A percentile compares a stretch with the other conserved stretches of the same genome.
phyloP scores from a whole-genome alignment of 2,888 invertebrate species.

The Cosmopolites sordidus region DNA sequence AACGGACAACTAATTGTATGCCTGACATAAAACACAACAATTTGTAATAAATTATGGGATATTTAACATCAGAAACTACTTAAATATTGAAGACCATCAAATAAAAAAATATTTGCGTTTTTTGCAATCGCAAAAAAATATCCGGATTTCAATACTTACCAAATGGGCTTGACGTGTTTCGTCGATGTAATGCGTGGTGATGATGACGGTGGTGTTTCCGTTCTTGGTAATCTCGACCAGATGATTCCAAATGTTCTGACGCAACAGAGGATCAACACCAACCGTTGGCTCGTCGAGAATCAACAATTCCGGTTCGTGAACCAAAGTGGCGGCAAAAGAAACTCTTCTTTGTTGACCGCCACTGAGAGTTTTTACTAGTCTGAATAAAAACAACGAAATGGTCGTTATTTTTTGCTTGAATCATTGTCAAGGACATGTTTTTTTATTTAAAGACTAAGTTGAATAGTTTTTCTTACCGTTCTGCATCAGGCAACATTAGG shows the following conservation, averaged over 20 bases:
- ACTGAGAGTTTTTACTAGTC: conserved; percentile 51
- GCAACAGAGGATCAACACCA: conserved; percentile 83
- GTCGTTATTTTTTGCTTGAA: too few species aligned
- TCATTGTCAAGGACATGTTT: too few species aligned
- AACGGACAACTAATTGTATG: too few species aligned
- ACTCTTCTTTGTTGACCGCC: conserved; percentile 85
- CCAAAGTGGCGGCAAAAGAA: conserved; percentile 82
- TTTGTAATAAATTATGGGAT: too few species aligned
- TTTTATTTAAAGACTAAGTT: too few species aligned
- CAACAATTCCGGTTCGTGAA: conserved; percentile 83
- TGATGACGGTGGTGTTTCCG: conserved; percentile 87
- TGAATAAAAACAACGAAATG: conserved; percentile 2
- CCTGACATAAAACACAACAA: too few species aligned
- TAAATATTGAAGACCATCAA: too few species aligned
- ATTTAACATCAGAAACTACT: too few species aligned
- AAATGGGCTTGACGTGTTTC: conserved; percentile 88
- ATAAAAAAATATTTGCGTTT: too few species aligned
- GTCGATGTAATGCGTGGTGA: conserved; percentile 92
- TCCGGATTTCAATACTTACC: conserved; percentile 56
- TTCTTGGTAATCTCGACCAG: conserved; percentile 85
- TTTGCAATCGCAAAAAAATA: too few species aligned
- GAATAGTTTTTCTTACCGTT: conserved; percentile 56
- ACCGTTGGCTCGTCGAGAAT: conserved; percentile 93
- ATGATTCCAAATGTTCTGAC: conserved; percentile 93
- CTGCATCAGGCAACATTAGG: conserved; percentile 67